Evolutionary conservation across 2,113 vertebrate species (phyloP).

Genomic region (Macrotus californicus): DNA sequence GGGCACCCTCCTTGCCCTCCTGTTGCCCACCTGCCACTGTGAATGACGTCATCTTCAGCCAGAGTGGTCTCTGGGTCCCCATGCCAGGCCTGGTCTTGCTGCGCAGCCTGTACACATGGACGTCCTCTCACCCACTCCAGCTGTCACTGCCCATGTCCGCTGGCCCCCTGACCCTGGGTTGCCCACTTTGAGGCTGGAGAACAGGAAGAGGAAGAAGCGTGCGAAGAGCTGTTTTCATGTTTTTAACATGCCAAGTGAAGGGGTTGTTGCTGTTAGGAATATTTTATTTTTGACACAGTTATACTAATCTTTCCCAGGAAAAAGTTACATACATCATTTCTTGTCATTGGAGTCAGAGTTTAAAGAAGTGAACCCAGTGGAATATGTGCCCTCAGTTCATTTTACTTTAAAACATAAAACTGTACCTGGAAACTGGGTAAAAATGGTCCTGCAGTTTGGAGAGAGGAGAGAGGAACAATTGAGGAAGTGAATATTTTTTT

Average conservation of each 20-base stretch:
- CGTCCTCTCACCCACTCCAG: background rate
- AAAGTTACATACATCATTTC: background rate
- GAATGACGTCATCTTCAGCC: background rate
- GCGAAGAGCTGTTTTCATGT: background rate
- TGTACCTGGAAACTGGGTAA: background rate
- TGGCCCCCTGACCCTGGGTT: background rate
- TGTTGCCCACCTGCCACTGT: background rate
- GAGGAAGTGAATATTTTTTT: background rate
- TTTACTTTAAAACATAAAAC: background rate
- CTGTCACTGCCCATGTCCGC: background rate
- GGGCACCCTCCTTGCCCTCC: background rate
- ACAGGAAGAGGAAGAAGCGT: background rate
- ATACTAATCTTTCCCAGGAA: background rate
- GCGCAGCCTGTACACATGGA: background rate
- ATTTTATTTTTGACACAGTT: background rate
- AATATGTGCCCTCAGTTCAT: background rate
- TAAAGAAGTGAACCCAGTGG: background rate
- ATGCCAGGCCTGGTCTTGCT: background rate
- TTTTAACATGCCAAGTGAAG: background rate
- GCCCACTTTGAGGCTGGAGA: background rate
- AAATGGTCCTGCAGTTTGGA: background rate
- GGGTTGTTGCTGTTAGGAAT: background rate
- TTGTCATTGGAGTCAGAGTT: background rate
- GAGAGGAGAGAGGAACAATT: background rate
- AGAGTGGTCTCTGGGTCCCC: background rate